Conservation (phyloP, 2,888 invertebrate genomes). For the Phortica okadai region DNA sequence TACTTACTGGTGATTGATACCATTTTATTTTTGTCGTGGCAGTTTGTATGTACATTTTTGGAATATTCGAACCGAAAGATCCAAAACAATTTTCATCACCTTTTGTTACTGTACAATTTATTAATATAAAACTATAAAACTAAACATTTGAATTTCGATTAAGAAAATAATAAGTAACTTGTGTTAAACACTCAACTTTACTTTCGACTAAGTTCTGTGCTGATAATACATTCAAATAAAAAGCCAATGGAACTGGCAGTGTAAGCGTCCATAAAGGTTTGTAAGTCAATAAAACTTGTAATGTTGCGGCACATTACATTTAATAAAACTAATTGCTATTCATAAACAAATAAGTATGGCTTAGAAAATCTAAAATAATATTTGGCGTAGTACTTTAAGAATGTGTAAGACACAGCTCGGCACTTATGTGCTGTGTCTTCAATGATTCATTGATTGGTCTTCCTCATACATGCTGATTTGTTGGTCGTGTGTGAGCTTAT, state of each 20-base stretch:
- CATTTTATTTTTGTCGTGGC: neutral
- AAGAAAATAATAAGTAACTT: neutral
- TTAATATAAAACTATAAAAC: slow-evolving; percentile 13
- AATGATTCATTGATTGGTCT: no score
- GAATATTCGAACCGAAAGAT: neutral
- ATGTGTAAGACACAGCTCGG: neutral
- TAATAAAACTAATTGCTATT: no score
- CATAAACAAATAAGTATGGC: neutral
- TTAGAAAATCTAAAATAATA: slow-evolving; percentile 4
- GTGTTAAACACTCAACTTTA: slow-evolving; percentile 21
- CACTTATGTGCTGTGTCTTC: neutral
- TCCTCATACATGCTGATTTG: neutral
- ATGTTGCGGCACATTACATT: no score
- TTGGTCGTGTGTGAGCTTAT: slow-evolving; percentile 36
- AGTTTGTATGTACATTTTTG: neutral
- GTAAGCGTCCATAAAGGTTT: neutral
- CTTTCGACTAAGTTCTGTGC: slow-evolving; percentile 5
- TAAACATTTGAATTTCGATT: neutral
- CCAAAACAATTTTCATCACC: neutral
- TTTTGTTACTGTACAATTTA: slow-evolving; percentile 20
- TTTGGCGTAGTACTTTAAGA: slow-evolving; percentile 20
- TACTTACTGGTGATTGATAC: neutral
- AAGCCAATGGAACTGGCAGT: neutral
- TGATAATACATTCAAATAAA: neutral
- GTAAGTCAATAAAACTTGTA: no score